Base-by-base conservation (phyloP, 2,113 vertebrate species). In the Siphamia tubifer region DNA sequence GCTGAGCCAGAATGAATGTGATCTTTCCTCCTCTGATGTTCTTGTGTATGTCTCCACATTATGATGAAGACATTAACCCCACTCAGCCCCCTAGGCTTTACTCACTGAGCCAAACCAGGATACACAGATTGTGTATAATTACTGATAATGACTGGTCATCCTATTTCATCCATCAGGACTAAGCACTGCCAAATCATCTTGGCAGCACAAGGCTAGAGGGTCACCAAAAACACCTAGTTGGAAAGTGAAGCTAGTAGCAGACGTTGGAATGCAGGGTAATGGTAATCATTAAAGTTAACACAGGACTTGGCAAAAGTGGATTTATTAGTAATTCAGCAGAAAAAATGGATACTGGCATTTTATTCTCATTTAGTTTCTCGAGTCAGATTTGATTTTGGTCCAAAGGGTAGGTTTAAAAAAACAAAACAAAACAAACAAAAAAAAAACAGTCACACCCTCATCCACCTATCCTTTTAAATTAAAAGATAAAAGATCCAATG, bases 61-160 rank as follows among this genome's bases (percentile, higher is more conserved):
- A 71, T 74, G 78, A 91, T 87, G 79, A 89, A 91, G 85, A 89
- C 84, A 89, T 91, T 87, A 91, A 83, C 79, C 74, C 57, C 68
- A 63, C 68, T 62, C 68, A 31, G 24, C 11, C 69, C 73, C 45
- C 25, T 17, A 8, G 66, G 45, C 66, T 42, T 65, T 42, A 48
- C 21, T 76, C 45, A 79, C 38, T 3, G 23, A 68, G 80, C 69
- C 53, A 48, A 48, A 74, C 62, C 45, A 40, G 54, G 61, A 71
- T 70, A 81, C 83, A 84, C 82, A 84, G 87, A 90, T 83, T 87
- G 83, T 53, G 66, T 82, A 79, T 90, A 91, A 91, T 93, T 91
- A 84, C 84, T 64, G 84, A 84, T 92, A 90, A 92, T 90, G 80
- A 82, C 87, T 54, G 79, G 80, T 82, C 87, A 89, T 85, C 86